A percentile compares a stretch with the other conserved stretches of the same genome.
phyloP scores from a whole-genome alignment of 2,888 invertebrate genomes.

The Gibbula magus region DNA sequence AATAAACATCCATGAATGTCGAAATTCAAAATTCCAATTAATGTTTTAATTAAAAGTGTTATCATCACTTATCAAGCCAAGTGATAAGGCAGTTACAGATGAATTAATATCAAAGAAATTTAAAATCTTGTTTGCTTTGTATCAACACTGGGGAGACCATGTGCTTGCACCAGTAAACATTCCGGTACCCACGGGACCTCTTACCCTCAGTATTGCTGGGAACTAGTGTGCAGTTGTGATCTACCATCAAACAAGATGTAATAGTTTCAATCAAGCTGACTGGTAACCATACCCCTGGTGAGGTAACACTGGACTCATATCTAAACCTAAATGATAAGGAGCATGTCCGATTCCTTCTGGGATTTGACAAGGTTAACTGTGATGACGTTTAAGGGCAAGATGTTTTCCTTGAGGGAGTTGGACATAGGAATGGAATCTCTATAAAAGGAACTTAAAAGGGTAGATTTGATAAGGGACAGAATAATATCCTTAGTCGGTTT shows the following conservation, averaged over 20 bases:
- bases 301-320: background rate
- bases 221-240: background rate
- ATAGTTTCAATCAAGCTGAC: background rate
- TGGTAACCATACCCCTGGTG: background rate
- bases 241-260: background rate
- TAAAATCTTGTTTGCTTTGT: background rate
- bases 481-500: too few species aligned
- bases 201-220: background rate
- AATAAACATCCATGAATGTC: too few species aligned
- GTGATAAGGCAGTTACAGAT: background rate
- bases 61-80: background rate
- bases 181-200: background rate
- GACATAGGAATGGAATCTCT: too few species aligned
- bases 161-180: background rate
- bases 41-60: conserved; percentile 9
- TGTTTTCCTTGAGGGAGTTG: too few species aligned
- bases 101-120: background rate
- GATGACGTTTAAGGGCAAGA: too few species aligned
- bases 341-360: too few species aligned
- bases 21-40: background rate
- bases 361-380: too few species aligned
- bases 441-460: too few species aligned
- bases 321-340: background rate
- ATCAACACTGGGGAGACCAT: background rate
- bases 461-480: too few species aligned